Conservation (phyloP, 2,888 invertebrate genomes). For the Mechanitis mazaeus region DNA sequence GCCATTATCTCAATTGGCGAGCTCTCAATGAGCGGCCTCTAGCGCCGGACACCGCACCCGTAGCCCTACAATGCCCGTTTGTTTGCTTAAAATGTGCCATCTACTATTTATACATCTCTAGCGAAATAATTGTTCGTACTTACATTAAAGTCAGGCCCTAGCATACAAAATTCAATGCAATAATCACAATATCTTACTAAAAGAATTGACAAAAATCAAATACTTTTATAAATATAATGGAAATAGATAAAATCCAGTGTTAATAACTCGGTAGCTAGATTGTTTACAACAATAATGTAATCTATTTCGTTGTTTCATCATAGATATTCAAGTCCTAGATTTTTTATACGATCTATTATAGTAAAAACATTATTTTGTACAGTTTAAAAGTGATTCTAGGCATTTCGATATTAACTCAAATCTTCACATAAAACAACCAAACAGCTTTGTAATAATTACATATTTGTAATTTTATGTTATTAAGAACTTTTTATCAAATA, state of each 20-base stretch:
- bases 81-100: conserved; percentile 63
- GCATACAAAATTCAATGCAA: too few species aligned
- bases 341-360: too few species aligned
- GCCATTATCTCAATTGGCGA: conserved; percentile 74
- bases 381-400: too few species aligned
- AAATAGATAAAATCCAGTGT: conserved; percentile 11
- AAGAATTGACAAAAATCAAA: neutral
- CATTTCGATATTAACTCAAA: too few species aligned
- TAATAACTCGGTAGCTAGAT: neutral
- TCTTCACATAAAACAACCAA: neutral
- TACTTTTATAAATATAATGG: too few species aligned
- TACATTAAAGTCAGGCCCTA: neutral
- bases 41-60: conserved; percentile 68
- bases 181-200: neutral
- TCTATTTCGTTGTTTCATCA: too few species aligned
- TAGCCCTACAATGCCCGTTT: conserved; percentile 52
- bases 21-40: conserved; percentile 68
- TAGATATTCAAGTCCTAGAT: too few species aligned
- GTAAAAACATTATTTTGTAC: too few species aligned
- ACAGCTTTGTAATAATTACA: neutral
- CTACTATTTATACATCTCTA: conserved; percentile 29
- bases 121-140: conserved; percentile 2
- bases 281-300: neutral
- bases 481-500: conserved; percentile 10
- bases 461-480: neutral